A percentile compares a stretch with the other conserved stretches of the same genome.
Conservation (phyloP, 2,797 vertebrate species). For the Danio choprae region DNA sequence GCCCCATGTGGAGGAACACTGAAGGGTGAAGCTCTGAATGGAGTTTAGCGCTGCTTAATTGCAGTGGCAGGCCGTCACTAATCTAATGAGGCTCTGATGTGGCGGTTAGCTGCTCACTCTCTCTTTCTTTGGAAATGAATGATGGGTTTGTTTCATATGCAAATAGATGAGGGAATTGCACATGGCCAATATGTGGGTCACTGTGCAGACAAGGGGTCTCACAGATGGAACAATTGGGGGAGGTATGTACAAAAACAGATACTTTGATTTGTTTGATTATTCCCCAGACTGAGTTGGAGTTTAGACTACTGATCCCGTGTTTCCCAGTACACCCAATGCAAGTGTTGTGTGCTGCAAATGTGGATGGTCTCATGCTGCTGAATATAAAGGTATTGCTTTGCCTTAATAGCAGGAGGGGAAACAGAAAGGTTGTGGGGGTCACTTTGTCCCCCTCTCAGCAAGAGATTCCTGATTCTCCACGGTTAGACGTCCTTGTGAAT, state of each 20-base stretch:
- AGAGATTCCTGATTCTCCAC: constrained; percentile 61
- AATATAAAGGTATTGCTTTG: constrained; percentile 21
- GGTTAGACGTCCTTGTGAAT: constrained; percentile 61
- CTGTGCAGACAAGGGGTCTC: constrained; percentile 71
- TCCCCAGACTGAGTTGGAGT: not conserved
- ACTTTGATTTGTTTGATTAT: constrained; percentile 6
- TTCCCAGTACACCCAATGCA: not conserved
- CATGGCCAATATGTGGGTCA: constrained; percentile 79
- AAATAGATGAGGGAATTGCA: constrained; percentile 79
- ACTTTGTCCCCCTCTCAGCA: constrained; percentile 59
- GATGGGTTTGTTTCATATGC: constrained; percentile 86
- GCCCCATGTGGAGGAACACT: constrained; percentile 70
- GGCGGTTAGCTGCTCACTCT: constrained; percentile 59
- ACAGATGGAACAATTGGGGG: constrained; percentile 26
- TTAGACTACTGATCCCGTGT: not conserved
- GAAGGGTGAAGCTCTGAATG: constrained; percentile 76
- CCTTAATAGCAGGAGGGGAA: constrained; percentile 38
- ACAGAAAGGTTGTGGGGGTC: constrained; percentile 61
- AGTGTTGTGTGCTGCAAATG: constrained; percentile 58
- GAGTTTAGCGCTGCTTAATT: constrained; percentile 75
- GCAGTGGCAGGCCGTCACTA: constrained; percentile 78
- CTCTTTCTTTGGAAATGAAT: constrained; percentile 81
- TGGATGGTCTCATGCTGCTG: constrained; percentile 42
- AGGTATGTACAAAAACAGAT: constrained; percentile 9
- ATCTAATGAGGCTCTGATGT: constrained; percentile 79